Base-by-base conservation (phyloP, 2,888 invertebrate species). In the Gymnosoma rotundatum region DNA sequence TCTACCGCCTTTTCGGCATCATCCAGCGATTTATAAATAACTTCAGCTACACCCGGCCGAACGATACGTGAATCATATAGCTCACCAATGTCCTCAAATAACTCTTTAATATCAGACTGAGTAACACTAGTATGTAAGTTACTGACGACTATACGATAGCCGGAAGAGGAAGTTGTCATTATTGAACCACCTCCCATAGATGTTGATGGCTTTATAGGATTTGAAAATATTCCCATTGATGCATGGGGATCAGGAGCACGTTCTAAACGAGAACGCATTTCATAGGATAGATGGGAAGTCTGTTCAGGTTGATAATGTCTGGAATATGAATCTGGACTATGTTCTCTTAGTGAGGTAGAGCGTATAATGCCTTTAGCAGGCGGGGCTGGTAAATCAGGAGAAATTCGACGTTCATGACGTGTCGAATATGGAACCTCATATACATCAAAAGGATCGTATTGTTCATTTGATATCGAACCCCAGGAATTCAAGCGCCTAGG, bases 51-150 rank as follows among this genome's bases (percentile, higher is more conserved):
- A 0, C 98, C 98, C 0, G 96, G 95, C 60, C 97, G 95, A 16
- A 97, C 96, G 87, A 98, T 93, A 88, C 96, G 95, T 0, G 97
- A 97, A 86, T 96, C 96, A 76, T 96, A 93, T 90, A 98, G 94
- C 61, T 97, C 96, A 0, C 98, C 98, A 83, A 98, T 96, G 90
- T 98, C 98, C 89, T 97, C 97, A 93, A 98, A 98, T 61, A 98
- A 93, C 92, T 98, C 98, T 93, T 97, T 95, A 87, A 98, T 97
- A 91, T 98, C 98, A 88, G 97, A 96, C 88, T 96, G 96, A 16
- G 97, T 97, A 6, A 98, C 98, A 86, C 96, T 95, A 32, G 94
- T 93, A 89, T 97, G 96, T 85, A 98, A 94, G 93, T 98, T 98
- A 87, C 98, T 97, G 2, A 98, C 97, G 73, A 97, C 95, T 89